Evolutionary conservation across 2,113 vertebrate species (phyloP).

Genomic region (Bucco capensis): DNA sequence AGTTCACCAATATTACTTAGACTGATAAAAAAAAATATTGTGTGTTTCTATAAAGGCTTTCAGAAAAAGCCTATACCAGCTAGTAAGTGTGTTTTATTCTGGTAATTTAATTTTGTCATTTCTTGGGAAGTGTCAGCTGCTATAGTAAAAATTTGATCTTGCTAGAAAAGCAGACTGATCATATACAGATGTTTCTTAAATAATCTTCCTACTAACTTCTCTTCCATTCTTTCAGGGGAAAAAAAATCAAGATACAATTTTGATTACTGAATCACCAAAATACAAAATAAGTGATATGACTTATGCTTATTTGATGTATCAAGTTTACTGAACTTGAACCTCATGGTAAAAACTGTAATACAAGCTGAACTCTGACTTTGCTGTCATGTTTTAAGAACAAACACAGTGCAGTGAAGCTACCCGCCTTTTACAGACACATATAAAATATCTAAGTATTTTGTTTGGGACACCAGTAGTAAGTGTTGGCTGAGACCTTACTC

Average conservation of each 20-base stretch:
- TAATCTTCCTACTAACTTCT: not conserved
- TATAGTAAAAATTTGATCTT: not conserved
- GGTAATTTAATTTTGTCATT: not conserved
- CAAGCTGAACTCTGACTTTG: not conserved
- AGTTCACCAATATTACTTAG: not conserved
- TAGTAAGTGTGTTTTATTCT: not conserved
- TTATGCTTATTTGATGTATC: fast-evolving
- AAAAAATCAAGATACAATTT: not conserved
- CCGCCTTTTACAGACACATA: not conserved
- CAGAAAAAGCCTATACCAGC: not conserved
- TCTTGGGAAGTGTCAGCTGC: not conserved
- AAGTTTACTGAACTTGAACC: not conserved
- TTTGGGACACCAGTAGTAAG: not conserved
- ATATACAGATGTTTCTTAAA: not conserved
- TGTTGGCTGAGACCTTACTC: not conserved
- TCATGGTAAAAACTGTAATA: not conserved
- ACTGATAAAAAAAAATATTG: not conserved
- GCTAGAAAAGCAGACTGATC: not conserved
- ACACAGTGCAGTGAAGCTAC: not conserved
- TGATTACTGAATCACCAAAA: not conserved
- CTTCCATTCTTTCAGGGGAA: not conserved
- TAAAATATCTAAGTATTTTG: not conserved
- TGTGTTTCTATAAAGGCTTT: not conserved
- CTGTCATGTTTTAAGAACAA: not conserved
- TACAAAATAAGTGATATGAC: fast-evolving